Evolutionary conservation across 1,140 invertebrate species (phyloP), one percentile per base, ranked within the genome.

Genomic region (Nephila pilipes): DNA sequence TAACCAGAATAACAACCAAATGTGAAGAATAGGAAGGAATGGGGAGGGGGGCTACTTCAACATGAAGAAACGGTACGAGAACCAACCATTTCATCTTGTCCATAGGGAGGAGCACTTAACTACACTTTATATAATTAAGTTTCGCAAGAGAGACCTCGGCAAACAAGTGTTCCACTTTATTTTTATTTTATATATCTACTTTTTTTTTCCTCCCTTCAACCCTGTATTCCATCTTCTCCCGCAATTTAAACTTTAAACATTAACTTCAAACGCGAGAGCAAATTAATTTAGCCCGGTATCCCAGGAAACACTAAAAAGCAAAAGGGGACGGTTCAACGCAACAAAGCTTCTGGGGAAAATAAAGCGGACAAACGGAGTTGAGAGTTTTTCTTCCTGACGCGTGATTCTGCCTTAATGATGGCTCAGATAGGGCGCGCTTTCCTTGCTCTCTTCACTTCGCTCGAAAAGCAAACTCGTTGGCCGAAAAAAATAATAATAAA

Each of bases 231-330:
- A 32, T 8, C 65, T n/a, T 69, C n/a, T 25, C n/a, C 65, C 65
- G 65, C 65, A 69, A 69, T 69, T 69, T 69, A 69, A 69, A 69
- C 65, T 69, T 69, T 69, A 69, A 69, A 69, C 65, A 69, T 69
- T 69, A 69, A 69, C 29, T 69, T 69, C 29, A 69, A 69, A 69
- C 8, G 25, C n/a, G 65, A 14, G 65, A 69, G 65, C 65, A 69
- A 69, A 69, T 69, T 69, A 69, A 69, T 69, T 69, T 69, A 69
- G 25, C n/a, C 29, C 14, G n/a, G 65, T 69, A 69, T 69, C 25
- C 65, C 29, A 14, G 65, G 65, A 69, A 69, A 69, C 65, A 29
- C 57, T 58, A 58, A 58, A 69, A 25, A 32, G 65, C 65, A 69
- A 69, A 69, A 69, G 25, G 63, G n/a, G 29, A 29, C 14, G 65